Base-by-base conservation (phyloP, 2,888 invertebrate genomes). In the Acrobasis repandana region DNA sequence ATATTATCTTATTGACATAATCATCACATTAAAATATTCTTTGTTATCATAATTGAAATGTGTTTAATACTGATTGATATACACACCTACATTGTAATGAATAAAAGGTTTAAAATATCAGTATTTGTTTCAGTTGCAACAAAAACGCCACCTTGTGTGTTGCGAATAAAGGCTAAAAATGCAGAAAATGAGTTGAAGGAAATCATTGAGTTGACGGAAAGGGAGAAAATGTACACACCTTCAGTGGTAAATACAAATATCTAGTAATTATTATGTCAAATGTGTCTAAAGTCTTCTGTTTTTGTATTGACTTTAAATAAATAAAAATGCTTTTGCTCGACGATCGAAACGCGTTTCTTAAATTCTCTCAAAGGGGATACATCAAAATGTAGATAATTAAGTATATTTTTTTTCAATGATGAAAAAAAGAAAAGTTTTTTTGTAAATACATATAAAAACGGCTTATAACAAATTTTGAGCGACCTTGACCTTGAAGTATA, bases 141-240 rank as follows among this genome's bases (percentile, higher is more conserved):
- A 1, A 86, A 87, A 78, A 93, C 93, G 4, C 93, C 93, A 1
- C 92, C 92, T 0, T 90, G 90, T 68, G 63, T 90, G 15, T 76
- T 92, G 9, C 79, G 85, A 34, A 82, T 83, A 68, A 93, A 93
- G 71, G 90, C 93, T 1, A 83, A 83, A 68, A 73, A 82, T 62
- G 87, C 94, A 5, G 92, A 93, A 66, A 86, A 85, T 58, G 93
- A 94, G 65, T 87, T 93, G 0, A 80, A 90, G 66, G 93, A 93
- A 61, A 83, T 95, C 15, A 82, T 91, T 58, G 93, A 94, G 69
- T 91, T 94, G 64, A 94, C 95, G 1, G 90, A 92, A 59, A 80
- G 94, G 65, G 95, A 95, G 76, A 94, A 93, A 63, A 90, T 94
- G 58, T 83, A 90, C 63, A 68, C 83, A 8, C 87, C 89, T 15